A percentile compares a stretch with the other conserved stretches of the same genome.
Conservation (phyloP, 53 echinoderm and acorn worm genomes). For the Arbacia lixula region DNA sequence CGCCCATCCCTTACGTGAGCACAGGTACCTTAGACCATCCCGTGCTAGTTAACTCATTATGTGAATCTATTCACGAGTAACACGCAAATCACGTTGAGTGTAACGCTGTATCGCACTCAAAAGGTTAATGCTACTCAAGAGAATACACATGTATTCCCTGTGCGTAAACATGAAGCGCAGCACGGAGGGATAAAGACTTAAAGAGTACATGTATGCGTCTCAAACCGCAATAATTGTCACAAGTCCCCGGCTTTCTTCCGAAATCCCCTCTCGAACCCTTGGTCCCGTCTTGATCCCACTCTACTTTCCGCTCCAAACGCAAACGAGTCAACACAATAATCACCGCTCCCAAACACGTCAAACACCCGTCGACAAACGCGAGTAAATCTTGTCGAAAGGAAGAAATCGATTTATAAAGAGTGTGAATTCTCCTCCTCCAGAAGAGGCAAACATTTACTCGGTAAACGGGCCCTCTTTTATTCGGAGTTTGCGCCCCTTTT, state of each 20-base stretch:
- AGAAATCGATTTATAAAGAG: conserved; percentile 19
- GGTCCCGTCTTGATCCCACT: not conserved
- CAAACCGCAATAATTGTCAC: not conserved
- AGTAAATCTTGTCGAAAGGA: not conserved
- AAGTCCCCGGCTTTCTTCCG: not conserved
- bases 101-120: no score
- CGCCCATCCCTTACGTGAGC: no score
- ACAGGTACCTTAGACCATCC: no score
- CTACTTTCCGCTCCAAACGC: not conserved
- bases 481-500: no score
- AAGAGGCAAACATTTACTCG: conserved; percentile 18
- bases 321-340: conserved; percentile 14
- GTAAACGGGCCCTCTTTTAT: not conserved
- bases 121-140: no score
- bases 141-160: no score
- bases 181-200: no score
- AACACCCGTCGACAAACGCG: conserved; percentile 8
- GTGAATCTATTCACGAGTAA: no score
- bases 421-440: not conserved
- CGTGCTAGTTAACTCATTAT: no score
- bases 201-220: no score
- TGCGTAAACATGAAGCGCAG: no score
- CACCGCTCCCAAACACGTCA: conserved; percentile 18
- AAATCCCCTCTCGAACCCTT: conserved; percentile 29
- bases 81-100: no score